A percentile compares a stretch with the other conserved stretches of the same genome.
These are phyloP conservation scores for Oxygymnocypris stewartii DNA, from an alignment of 2,113 vertebrate genomes.

Conservation along the genomic window DNA sequence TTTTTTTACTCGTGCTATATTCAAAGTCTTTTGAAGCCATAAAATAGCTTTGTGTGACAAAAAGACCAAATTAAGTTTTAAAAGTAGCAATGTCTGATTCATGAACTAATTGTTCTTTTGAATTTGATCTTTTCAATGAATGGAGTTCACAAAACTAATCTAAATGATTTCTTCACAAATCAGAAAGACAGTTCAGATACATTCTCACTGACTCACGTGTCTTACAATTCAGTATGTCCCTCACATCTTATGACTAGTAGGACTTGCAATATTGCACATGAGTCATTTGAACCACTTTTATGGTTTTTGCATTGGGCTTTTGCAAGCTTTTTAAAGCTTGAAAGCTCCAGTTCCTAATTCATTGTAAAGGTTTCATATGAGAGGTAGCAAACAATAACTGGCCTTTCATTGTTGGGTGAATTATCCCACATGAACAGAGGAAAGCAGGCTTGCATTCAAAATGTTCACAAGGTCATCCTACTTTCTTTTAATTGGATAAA, in stretches of 20 bases:
- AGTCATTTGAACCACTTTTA: not conserved
- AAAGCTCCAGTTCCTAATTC: not conserved
- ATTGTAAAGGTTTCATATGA: not conserved
- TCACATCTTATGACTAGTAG: not conserved
- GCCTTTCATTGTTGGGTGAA: not conserved
- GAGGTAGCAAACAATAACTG: not conserved
- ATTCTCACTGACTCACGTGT: not conserved
- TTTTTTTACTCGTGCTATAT: too few relatives aligned
- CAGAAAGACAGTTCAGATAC: not conserved
- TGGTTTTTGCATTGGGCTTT: not conserved
- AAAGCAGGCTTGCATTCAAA: not conserved
- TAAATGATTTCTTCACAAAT: not conserved
- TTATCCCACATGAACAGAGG: conserved; percentile 6
- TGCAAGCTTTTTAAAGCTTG: not conserved
- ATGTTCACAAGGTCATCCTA: conserved; percentile 24
- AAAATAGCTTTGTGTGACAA: not conserved
- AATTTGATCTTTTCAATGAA: not conserved
- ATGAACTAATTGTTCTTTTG: conserved; percentile 9
- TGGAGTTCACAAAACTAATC: not conserved
- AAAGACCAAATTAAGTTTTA: not conserved
- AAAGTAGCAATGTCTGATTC: not conserved
- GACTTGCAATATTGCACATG: not conserved
- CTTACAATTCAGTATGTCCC: not conserved
- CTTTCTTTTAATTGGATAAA: conserved; percentile 31
- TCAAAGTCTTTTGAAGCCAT: not conserved